These are phyloP conservation scores for Dinoponera quadriceps DNA, from an alignment of 1,140 invertebrate species.

Conservation along the genomic window DNA sequence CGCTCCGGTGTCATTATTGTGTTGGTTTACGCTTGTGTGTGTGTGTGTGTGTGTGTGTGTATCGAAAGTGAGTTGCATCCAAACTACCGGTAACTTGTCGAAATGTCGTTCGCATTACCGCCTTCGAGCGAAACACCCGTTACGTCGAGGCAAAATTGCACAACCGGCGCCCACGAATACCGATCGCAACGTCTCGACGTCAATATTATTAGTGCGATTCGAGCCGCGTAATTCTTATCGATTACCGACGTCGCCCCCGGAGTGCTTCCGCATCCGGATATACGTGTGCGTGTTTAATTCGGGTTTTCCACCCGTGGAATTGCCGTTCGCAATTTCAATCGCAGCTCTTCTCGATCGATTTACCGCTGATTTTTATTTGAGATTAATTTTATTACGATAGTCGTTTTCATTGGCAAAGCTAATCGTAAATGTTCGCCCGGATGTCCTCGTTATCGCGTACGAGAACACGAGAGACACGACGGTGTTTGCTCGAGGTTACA, in stretches of 20 bases:
- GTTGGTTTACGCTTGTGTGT: too few species aligned
- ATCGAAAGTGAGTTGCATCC: constrained; percentile 17
- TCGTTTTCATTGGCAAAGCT: too few species aligned
- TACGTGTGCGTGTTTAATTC: too few species aligned
- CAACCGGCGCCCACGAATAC: background rate
- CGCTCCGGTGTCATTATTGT: background rate
- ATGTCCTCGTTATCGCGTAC: constrained; percentile 29
- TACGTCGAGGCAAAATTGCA: constrained; percentile 45
- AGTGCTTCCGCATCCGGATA: too few species aligned
- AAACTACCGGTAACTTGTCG: constrained; percentile 44
- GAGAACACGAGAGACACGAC: constrained; percentile 31
- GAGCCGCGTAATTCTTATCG: background rate
- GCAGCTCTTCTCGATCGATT: too few species aligned
- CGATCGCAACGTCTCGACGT: background rate
- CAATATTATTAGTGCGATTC: constrained; percentile 2
- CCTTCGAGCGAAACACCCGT: constrained; percentile 17
- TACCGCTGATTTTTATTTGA: background rate
- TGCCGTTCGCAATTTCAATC: too few species aligned
- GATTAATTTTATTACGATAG: constrained; percentile 16
- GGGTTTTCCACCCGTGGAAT: too few species aligned
- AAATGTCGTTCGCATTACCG: constrained; percentile 20
- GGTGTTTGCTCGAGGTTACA: constrained; percentile 45
- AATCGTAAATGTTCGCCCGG: constrained; percentile 11
- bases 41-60: background rate
- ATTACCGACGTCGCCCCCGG: too few species aligned